phyloP scores from a whole-genome alignment of 2,113 vertebrate genomes.

The Halichoerus grypus region DNA sequence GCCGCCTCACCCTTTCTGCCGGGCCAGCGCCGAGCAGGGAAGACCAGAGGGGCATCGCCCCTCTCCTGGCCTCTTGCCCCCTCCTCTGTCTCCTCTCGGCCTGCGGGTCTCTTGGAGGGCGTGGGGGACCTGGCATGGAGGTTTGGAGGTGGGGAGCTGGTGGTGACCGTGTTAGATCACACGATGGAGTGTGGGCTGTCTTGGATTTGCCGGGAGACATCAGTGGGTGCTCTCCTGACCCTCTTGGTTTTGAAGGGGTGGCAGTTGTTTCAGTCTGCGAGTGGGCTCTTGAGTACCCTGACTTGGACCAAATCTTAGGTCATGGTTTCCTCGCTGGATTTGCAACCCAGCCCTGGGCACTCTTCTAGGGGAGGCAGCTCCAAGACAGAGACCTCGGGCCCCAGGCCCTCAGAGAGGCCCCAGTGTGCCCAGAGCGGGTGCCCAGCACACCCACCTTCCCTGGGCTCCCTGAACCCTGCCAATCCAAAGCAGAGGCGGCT shows the following conservation, averaged over 20 bases:
- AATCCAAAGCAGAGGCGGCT: background rate
- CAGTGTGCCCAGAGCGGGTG: background rate
- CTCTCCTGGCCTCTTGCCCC: background rate
- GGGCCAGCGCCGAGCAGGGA: fast-evolving
- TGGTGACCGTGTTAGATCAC: too few species aligned
- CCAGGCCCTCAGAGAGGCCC: background rate
- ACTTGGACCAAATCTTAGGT: background rate
- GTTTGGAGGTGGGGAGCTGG: background rate
- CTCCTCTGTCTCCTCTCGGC: background rate
- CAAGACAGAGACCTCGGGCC: background rate
- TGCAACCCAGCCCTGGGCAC: background rate
- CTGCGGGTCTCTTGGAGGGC: background rate
- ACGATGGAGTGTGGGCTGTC: background rate
- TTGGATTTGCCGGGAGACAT: background rate
- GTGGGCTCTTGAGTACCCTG: background rate
- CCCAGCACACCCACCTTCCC: fast-evolving
- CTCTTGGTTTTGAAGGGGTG: background rate
- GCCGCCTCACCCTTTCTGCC: slow-evolving; percentile 53
- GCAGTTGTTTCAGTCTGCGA: background rate
- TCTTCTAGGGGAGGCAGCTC: background rate
- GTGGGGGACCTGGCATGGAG: background rate
- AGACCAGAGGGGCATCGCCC: background rate
- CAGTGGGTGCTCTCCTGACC: background rate
- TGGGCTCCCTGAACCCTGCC: too few species aligned
- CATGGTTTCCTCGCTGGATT: background rate